Evolutionary conservation across 2,888 invertebrate species (phyloP).

Genomic region (Thysanoteuthis rhombus): DNA sequence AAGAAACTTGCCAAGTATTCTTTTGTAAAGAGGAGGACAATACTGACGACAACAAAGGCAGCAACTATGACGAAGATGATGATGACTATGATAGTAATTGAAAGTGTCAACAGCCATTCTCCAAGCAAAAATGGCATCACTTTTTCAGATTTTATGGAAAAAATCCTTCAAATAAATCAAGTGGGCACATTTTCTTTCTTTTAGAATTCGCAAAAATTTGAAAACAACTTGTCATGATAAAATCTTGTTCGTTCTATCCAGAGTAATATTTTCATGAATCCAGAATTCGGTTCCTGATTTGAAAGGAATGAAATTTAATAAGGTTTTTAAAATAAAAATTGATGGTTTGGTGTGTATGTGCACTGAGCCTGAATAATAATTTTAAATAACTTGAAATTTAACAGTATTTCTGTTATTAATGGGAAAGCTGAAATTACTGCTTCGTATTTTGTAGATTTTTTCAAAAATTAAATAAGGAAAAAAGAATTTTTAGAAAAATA

Average conservation of each 20-base stretch:
- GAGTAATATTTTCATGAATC: not conserved
- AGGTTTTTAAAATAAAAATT: not conserved
- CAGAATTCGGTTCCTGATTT: not conserved
- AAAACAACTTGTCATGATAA: not conserved
- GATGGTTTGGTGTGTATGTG: not conserved
- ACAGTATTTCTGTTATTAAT: not conserved
- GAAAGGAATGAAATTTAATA: not conserved
- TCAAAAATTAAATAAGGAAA: not conserved
- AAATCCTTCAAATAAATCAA: not conserved
- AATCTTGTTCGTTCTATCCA: not conserved
- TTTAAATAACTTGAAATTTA: not conserved
- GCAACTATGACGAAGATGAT: not conserved
- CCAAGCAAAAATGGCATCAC: not conserved
- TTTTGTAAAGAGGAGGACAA: too few relatives aligned
- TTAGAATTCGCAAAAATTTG: not conserved
- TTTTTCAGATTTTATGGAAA: not conserved
- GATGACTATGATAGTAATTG: not conserved
- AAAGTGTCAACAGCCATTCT: not conserved
- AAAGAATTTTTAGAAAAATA: not conserved
- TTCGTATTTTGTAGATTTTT: not conserved
- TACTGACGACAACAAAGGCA: not conserved
- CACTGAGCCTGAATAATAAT: not conserved
- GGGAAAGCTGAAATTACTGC: not conserved
- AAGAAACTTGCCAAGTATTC: too few relatives aligned
- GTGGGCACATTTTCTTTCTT: not conserved